Conservation (phyloP, 2,797 vertebrate species). For the Rousettus madagascariensis region DNA sequence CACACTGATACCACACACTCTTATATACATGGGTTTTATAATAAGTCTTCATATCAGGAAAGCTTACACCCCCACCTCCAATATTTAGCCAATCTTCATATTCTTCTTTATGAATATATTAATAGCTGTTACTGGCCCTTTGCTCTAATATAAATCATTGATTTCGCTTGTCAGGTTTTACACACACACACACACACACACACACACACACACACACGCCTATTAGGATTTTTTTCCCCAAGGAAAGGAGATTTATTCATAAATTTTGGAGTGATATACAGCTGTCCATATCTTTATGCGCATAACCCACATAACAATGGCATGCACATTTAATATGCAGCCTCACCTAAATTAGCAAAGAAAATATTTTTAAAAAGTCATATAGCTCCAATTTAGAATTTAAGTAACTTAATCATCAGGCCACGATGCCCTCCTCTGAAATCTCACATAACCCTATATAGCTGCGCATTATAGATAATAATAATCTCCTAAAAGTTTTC, state of each 20-base stretch:
- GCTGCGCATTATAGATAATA: not conserved
- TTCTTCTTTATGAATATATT: not conserved
- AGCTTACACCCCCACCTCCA: not conserved
- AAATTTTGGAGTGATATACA: not conserved
- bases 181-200: not conserved
- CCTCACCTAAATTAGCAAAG: not conserved
- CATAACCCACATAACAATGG: fast-evolving
- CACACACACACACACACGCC: not conserved
- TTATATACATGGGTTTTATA: not conserved
- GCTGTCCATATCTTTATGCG: not conserved
- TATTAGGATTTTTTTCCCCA: not conserved
- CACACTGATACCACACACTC: not conserved
- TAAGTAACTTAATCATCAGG: not conserved
- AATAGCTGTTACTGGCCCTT: not conserved
- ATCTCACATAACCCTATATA: not conserved
- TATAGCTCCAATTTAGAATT: not conserved
- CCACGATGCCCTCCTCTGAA: not conserved
- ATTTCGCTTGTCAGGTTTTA: not conserved
- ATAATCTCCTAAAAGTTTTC: not conserved
- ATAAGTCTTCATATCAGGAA: not conserved
- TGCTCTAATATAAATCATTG: not conserved
- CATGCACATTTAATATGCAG: not conserved
- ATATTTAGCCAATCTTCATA: not conserved
- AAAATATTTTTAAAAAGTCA: not conserved
- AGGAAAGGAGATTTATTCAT: not conserved